phyloP scores from a whole-genome alignment of 2,113 vertebrate genomes.

The Apodemus sylvaticus region DNA sequence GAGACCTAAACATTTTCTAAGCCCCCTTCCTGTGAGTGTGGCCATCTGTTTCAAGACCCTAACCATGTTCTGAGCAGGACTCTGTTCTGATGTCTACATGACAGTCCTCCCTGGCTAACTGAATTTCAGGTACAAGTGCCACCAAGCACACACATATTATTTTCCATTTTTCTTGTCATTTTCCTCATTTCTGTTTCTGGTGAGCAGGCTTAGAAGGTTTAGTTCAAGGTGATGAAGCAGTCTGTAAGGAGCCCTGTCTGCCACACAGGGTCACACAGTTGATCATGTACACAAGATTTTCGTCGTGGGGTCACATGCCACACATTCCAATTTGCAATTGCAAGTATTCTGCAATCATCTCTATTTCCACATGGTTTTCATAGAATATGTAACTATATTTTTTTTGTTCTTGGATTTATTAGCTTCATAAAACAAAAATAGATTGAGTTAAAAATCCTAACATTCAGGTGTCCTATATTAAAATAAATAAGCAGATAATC shows the following conservation, averaged over 20 bases:
- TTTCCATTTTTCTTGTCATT: neutral
- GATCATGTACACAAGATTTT: neutral
- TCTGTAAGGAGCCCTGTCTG: neutral
- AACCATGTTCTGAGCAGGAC: neutral
- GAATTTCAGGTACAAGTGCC: neutral
- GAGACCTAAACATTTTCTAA: neutral
- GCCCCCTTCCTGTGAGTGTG: neutral
- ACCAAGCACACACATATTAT: neutral
- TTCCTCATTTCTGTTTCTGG: neutral
- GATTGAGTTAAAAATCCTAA: slow-evolving; percentile 1
- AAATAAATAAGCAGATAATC: slow-evolving; percentile 30
- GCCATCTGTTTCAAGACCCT: neutral
- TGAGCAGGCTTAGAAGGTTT: neutral
- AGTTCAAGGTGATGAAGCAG: neutral
- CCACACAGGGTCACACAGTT: neutral
- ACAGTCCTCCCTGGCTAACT: too few relatives aligned
- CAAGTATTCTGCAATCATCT: neutral
- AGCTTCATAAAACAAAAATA: neutral
- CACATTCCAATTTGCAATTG: neutral
- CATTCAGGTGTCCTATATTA: neutral
- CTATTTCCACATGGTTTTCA: slow-evolving; percentile 35
- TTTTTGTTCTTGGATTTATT: slow-evolving; percentile 10
- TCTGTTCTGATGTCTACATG: neutral
- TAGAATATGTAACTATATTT: neutral
- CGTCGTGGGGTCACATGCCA: neutral